Conservation (phyloP, 2,113 vertebrate genomes). For the Pontoporia blainvillei region DNA sequence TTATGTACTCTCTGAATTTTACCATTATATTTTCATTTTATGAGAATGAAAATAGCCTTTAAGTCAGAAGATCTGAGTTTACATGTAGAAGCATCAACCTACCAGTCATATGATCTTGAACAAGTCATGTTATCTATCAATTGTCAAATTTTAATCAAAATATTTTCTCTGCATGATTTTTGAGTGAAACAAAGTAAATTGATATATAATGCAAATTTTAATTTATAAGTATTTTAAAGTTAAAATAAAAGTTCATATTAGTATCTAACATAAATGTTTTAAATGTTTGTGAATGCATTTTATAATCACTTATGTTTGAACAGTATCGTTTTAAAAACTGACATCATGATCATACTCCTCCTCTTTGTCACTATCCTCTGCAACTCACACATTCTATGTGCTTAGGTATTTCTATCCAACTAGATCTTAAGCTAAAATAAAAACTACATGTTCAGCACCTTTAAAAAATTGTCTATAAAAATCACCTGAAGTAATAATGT, state of each 20-base stretch:
- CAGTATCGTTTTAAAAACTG: background rate
- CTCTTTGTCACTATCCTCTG: background rate
- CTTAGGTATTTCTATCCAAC: background rate
- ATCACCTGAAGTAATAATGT: background rate
- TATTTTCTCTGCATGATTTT: background rate
- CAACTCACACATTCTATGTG: background rate
- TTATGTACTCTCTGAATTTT: background rate
- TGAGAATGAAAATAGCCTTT: background rate
- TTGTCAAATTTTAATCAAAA: background rate
- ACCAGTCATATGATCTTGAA: background rate
- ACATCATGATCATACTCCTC: background rate
- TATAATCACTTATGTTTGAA: background rate
- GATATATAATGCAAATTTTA: background rate
- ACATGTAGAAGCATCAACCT: background rate
- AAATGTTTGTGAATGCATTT: background rate
- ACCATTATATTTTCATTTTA: background rate
- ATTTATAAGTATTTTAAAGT: background rate
- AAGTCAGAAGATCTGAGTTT: background rate
- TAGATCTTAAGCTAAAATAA: background rate
- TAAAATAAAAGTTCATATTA: background rate
- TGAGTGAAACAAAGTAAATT: background rate
- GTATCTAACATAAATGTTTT: background rate
- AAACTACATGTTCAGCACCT: background rate
- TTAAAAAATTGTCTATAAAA: background rate
- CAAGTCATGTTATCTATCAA: background rate